These are phyloP conservation scores for Macrotus californicus DNA, from an alignment of 2,113 vertebrate species.

Conservation along the genomic window DNA sequence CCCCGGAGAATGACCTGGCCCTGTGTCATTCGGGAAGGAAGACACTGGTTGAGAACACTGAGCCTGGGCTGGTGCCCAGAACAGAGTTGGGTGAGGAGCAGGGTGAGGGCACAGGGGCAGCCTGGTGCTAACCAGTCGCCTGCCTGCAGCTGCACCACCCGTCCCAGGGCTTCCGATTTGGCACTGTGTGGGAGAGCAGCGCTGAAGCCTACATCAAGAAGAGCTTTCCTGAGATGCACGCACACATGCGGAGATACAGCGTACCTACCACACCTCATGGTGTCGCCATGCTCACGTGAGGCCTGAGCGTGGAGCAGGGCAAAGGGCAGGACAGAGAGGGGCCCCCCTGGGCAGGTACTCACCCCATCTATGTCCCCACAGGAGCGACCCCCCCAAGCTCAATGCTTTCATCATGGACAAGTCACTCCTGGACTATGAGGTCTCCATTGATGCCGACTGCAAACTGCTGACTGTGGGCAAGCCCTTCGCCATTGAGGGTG, in stretches of 20 bases:
- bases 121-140: not conserved
- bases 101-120: not conserved
- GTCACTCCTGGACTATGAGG: constrained; percentile 89
- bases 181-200: constrained; percentile 93
- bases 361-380: constrained; percentile 49
- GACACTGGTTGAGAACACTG: not conserved
- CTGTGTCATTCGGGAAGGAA: not conserved
- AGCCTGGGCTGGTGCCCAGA: not conserved
- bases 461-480: constrained; percentile 90
- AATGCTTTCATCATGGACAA: constrained; percentile 95
- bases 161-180: constrained; percentile 89
- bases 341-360: fast-evolving
- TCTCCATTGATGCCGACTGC: constrained; percentile 90
- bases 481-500: constrained; percentile 91
- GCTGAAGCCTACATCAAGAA: constrained; percentile 94
- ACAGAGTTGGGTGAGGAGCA: not conserved
- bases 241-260: constrained; percentile 87
- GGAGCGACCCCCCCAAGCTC: constrained; percentile 87
- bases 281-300: constrained; percentile 91
- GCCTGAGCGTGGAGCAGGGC: not conserved
- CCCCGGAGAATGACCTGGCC: not conserved
- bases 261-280: constrained; percentile 90
- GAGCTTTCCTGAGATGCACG: constrained; percentile 92
- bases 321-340: fast-evolving
- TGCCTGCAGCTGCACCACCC: constrained; percentile 88